Conservation (phyloP, 2,113 vertebrate species). For the Leucopsar rothschildi region DNA sequence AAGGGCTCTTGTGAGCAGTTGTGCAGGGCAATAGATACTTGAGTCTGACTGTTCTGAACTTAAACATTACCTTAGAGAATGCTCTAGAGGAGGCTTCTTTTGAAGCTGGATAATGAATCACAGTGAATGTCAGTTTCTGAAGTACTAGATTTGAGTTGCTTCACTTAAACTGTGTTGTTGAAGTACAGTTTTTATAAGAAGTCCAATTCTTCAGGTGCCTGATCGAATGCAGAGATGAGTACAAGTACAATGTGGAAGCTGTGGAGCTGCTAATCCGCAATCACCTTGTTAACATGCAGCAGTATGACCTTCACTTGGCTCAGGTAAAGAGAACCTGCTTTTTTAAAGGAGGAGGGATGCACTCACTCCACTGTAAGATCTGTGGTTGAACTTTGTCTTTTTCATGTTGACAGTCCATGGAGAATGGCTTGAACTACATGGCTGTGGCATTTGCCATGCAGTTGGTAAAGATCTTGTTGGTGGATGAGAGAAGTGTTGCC, state of each 20-base stretch:
- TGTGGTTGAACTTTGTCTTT: neutral
- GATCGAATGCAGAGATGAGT: conserved; percentile 97
- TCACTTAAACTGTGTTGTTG: neutral
- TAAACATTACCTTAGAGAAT: neutral
- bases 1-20: neutral
- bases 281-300: conserved; percentile 98
- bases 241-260: conserved; percentile 98
- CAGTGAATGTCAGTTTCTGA: neutral
- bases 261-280: conserved; percentile 95
- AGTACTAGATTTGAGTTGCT: neutral
- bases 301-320: conserved; percentile 95
- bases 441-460: conserved; percentile 99
- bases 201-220: conserved; percentile 81
- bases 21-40: neutral
- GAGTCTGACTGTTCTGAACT: neutral
- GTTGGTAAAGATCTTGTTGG: conserved; percentile 93
- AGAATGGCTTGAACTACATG: conserved; percentile 99
- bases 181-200: neutral
- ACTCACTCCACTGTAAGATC: neutral
- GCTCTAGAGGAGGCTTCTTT: neutral
- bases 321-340: conserved; percentile 79
- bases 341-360: neutral
- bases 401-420: conserved; percentile 86
- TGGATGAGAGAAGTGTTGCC: conserved; percentile 94
- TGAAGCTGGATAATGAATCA: neutral